Evolutionary conservation across 2,113 vertebrate species (phyloP).

Genomic region (Paracanthobrama guichenoti): DNA sequence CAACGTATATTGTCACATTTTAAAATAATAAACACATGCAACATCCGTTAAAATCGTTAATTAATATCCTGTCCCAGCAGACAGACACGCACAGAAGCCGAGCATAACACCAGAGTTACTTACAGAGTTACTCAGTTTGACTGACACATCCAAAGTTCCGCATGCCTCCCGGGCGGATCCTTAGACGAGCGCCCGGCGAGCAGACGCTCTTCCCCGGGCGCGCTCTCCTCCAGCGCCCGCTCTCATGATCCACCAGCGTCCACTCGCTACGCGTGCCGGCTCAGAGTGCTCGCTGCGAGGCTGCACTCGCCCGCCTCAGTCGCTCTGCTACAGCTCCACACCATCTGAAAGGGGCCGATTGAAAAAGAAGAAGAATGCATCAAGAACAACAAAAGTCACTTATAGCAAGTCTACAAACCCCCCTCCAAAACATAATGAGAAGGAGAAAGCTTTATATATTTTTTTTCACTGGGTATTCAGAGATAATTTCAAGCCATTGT

Average conservation of each 20-base stretch:
- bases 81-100: constrained; percentile 8
- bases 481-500: constrained; percentile 99
- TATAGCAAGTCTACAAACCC: constrained; percentile 89
- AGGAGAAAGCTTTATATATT: constrained; percentile 94
- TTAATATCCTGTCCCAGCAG: constrained; percentile 4
- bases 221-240: neutral
- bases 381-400: constrained; percentile 99
- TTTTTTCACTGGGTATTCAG: constrained; percentile 99
- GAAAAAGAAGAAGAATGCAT: constrained; percentile 94
- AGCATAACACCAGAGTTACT: constrained; percentile 7
- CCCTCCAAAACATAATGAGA: constrained; percentile 92
- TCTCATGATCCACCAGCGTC: constrained; percentile 16
- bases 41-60: too few relatives aligned
- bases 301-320: constrained; percentile 79
- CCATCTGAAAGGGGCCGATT: constrained; percentile 94
- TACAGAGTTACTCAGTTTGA: constrained; percentile 21
- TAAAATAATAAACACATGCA: neutral
- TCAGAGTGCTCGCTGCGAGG: constrained; percentile 74
- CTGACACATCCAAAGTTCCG: constrained; percentile 9
- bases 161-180: constrained; percentile 5
- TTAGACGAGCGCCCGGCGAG: neutral
- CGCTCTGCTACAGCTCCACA: constrained; percentile 97
- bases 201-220: neutral
- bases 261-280: constrained; percentile 23
- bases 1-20: neutral